Evolutionary conservation across 2,888 invertebrate species (phyloP), one percentile per base, ranked within the genome.

Genomic region (Agonum fuliginosum): DNA sequence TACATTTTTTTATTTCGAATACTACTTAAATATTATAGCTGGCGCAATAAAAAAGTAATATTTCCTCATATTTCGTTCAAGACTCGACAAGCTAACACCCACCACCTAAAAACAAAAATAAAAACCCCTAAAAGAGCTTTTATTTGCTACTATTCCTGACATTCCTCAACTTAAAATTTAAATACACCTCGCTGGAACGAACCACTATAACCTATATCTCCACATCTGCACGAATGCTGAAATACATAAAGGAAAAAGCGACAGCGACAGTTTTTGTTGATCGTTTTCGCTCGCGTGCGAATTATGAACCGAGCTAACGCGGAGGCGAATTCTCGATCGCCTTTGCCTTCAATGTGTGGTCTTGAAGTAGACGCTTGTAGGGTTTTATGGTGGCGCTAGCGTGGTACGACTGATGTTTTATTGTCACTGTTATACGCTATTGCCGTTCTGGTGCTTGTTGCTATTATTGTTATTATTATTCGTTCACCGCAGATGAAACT

Each of bases 221-320:
- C 17, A 27, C 58, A 62, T 62, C 58, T 62, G 58, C 58, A 69
- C 69, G 69, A 69, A 43, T 70, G 48, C 37, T 19, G 70, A 70
- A 70, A 70, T 48, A 73, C 67, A 74, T 74, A 74, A 74, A 58
- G 65, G 43, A 46, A 65, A 74, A 74, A 74, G n/a, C n/a, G n/a
- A n/a, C n/a, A 43, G 54, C 37, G 62, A 43, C 62, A 30, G 24
- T 46, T 58, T 74, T 67, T 75, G 75, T 67, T 48, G 74, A 74
- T 74, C 65, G 75, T 67, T 75, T 75, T 67, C 67, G 75, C 27
- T 34, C 46, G 48, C 51, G 30, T 67, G 75, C 65, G 67, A 75
- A 75, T 75, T 75, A 75, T 75, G 24, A 48, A 67, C 24, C 30
- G 19, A 41, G 58, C 27, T 67, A 62, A 62, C 58, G 58, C 58